Conservation (phyloP, 2,888 invertebrate genomes). For the Hyalella azteca region DNA sequence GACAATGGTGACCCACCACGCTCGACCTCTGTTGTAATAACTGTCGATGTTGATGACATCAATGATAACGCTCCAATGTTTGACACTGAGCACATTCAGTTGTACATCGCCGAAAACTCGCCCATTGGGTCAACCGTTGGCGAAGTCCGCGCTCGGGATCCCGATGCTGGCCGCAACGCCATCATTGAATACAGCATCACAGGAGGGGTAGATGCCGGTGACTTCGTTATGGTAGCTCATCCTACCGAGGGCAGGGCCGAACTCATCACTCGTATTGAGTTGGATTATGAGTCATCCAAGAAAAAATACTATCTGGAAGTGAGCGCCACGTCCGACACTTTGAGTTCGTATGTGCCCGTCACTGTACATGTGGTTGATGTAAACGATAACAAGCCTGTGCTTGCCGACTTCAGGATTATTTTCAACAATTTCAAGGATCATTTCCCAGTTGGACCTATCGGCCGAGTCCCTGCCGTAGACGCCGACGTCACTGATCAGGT, state of each 20-base stretch:
- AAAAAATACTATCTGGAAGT: slow-evolving; percentile 82
- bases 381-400: slow-evolving; percentile 90
- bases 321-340: slow-evolving; percentile 86
- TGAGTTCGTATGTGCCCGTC: slow-evolving; percentile 86
- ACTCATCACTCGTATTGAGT: slow-evolving; percentile 83
- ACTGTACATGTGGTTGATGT: slow-evolving; percentile 90
- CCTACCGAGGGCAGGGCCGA: slow-evolving; percentile 73
- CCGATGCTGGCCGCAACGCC: slow-evolving; percentile 90
- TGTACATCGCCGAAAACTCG: slow-evolving; percentile 94
- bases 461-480: slow-evolving; percentile 89
- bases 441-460: slow-evolving; percentile 90
- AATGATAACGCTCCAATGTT: slow-evolving; percentile 91
- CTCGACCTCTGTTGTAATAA: slow-evolving; percentile 66
- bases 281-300: slow-evolving; percentile 94
- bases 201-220: slow-evolving; percentile 79
- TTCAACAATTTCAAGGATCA: slow-evolving; percentile 94
- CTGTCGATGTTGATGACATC: slow-evolving; percentile 81
- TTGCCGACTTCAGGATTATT: slow-evolving; percentile 90
- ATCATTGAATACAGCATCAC: slow-evolving; percentile 93
- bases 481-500: slow-evolving; percentile 85
- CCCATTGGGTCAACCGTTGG: slow-evolving; percentile 94
- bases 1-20: slow-evolving; percentile 83
- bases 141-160: slow-evolving; percentile 86
- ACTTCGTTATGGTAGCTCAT: slow-evolving; percentile 80
- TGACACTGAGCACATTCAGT: slow-evolving; percentile 78